A percentile compares a stretch with the other conserved stretches of the same genome.
These are phyloP conservation scores for Gouania willdenowi DNA, from an alignment of 2,797 vertebrate genomes.

Conservation along the genomic window DNA sequence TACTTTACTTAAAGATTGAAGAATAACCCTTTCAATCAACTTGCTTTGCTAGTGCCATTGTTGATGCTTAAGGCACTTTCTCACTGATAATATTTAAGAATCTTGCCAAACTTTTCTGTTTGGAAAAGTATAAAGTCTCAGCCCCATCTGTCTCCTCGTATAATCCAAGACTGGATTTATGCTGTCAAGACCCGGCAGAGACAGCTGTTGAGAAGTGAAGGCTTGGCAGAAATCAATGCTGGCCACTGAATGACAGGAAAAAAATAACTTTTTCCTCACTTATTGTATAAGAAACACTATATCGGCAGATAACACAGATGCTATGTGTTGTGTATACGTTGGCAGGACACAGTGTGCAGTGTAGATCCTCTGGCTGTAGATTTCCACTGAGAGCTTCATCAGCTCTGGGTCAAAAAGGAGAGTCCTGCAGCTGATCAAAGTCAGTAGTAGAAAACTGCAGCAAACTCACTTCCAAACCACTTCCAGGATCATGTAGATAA, in stretches of 20 bases:
- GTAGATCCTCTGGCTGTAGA: neutral
- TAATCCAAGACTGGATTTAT: too few species aligned
- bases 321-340: neutral
- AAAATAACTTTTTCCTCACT: neutral
- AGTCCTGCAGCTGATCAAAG: slow-evolving; percentile 3
- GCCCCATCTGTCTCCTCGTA: too few species aligned
- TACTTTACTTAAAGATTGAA: neutral
- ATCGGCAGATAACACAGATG: neutral
- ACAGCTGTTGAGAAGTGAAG: too few species aligned
- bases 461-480: slow-evolving; percentile 28
- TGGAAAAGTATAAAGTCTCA: neutral
- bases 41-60: too few species aligned
- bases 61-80: too few species aligned
- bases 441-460: slow-evolving; percentile 6
- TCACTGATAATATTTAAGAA: too few species aligned
- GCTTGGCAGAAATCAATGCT: too few species aligned
- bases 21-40: neutral
- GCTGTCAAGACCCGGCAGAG: too few species aligned
- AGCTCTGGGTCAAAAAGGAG: neutral
- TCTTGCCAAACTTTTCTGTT: neutral
- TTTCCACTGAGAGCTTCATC: neutral
- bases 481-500: slow-evolving; percentile 23
- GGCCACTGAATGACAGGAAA: too few species aligned
- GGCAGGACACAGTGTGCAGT: too few species aligned
- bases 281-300: neutral